These are phyloP conservation scores for Tetranychus piercei DNA, from an alignment of 2,888 invertebrate genomes.

Conservation along the genomic window DNA sequence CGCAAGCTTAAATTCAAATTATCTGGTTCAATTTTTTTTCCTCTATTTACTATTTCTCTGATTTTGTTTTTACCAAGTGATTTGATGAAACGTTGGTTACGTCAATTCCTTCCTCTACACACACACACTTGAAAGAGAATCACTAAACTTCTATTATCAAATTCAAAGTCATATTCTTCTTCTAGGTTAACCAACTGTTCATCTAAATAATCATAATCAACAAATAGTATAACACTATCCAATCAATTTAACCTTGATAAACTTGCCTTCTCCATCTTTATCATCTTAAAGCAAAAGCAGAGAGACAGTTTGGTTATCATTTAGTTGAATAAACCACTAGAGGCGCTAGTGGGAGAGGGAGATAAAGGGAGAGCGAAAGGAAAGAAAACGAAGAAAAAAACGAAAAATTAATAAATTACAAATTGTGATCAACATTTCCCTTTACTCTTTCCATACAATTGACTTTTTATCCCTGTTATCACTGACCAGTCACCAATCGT, in stretches of 20 bases:
- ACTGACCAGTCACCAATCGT: not conserved
- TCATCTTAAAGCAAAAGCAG: not conserved
- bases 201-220: no score
- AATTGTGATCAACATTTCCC: not conserved
- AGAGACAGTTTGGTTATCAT: not conserved
- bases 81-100: no score
- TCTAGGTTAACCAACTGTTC: no score
- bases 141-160: no score
- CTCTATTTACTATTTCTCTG: no score
- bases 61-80: no score
- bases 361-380: not conserved
- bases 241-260: conserved; percentile 1
- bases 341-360: not conserved
- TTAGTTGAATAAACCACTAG: not conserved
- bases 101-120: no score
- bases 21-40: no score
- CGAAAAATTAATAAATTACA: not conserved
- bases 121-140: no score
- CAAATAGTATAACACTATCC: not conserved
- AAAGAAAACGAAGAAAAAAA: not conserved
- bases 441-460: not conserved
- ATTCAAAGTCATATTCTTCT: no score
- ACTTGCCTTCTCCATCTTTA: not conserved
- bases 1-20: no score
- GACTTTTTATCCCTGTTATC: not conserved